Evolutionary conservation across 2,113 vertebrate species (phyloP).

Genomic region (Nanorana parkeri): DNA sequence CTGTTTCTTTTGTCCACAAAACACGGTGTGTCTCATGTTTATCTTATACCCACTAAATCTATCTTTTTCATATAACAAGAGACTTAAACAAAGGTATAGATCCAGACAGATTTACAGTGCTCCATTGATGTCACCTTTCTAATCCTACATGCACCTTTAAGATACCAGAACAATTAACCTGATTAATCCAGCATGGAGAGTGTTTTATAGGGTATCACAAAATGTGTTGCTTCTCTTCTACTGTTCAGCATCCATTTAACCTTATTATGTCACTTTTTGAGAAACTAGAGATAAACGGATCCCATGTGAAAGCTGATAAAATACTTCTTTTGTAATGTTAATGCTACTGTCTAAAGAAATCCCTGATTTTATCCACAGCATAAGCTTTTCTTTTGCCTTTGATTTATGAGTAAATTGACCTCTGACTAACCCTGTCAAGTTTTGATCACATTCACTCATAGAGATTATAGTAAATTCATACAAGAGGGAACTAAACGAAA

Average conservation of each 20-base stretch:
- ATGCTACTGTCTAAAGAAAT: slow-evolving; percentile 64
- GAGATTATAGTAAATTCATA: slow-evolving; percentile 62
- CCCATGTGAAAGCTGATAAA: slow-evolving; percentile 60
- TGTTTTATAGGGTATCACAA: slow-evolving; percentile 22
- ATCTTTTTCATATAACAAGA: slow-evolving; percentile 1
- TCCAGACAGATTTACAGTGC: slow-evolving; percentile 24
- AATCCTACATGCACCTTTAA: slow-evolving; percentile 30
- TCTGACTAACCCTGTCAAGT: slow-evolving; percentile 64
- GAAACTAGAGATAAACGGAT: slow-evolving; percentile 65
- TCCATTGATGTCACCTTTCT: slow-evolving; percentile 34
- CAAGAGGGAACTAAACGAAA: slow-evolving; percentile 55
- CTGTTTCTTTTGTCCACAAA: no score
- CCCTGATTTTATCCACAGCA: slow-evolving; percentile 51
- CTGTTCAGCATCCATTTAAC: slow-evolving; percentile 60
- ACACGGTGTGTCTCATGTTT: no score
- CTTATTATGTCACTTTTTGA: slow-evolving; percentile 52
- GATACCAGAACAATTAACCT: slow-evolving; percentile 59
- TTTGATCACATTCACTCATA: slow-evolving; percentile 59
- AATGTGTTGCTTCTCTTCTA: slow-evolving; percentile 17
- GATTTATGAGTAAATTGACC: slow-evolving; percentile 64
- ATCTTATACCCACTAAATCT: not conserved
- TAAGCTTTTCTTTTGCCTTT: slow-evolving; percentile 59
- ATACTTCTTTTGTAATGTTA: slow-evolving; percentile 67
- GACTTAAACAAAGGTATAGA: not conserved
- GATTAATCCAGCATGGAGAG: slow-evolving; percentile 60